Conservation (phyloP, 2,797 vertebrate species). For the Lates japonicus region DNA sequence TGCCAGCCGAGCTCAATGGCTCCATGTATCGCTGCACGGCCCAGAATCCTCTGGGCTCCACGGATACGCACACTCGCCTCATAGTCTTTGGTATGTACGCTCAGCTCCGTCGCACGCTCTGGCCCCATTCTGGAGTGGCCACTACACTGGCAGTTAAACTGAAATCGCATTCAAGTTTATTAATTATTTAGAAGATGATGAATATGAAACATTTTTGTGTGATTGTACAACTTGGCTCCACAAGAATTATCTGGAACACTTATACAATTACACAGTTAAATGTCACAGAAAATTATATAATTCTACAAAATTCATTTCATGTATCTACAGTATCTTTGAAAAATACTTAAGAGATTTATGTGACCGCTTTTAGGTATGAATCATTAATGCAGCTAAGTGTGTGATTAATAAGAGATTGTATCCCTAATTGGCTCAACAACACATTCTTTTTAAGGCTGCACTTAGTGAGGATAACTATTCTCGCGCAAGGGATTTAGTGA, state of each 20-base stretch:
- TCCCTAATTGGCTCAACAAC: conserved; percentile 77
- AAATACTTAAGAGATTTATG: conserved; percentile 58
- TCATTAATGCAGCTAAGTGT: conserved; percentile 78
- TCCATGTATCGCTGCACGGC: conserved; percentile 99
- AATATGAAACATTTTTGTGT: conserved; percentile 53
- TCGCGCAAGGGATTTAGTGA: conserved; percentile 44
- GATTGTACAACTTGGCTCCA: conserved; percentile 19
- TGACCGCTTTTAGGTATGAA: conserved; percentile 71
- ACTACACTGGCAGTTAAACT: conserved; percentile 27
- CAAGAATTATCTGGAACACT: conserved; percentile 48
- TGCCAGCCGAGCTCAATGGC: conserved; percentile 95
- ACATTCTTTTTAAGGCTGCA: conserved; percentile 66
- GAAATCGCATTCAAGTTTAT: conserved; percentile 52
- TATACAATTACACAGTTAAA: conserved; percentile 58
- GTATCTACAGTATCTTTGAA: conserved; percentile 63
- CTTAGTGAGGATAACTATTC: conserved; percentile 65
- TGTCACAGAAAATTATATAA: conserved; percentile 54
- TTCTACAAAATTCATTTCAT: conserved; percentile 38
- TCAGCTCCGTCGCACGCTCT: background rate
- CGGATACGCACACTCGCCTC: conserved; percentile 97
- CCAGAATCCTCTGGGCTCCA: conserved; percentile 97
- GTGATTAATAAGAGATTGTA: conserved; percentile 82
- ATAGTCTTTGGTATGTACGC: conserved; percentile 93
- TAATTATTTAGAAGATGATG: conserved; percentile 57
- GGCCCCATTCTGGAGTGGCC: conserved; percentile 11